Percentiles rank a stretch among this genome's conserved stretches.
phyloP scores from a whole-genome alignment of 2,888 invertebrate genomes.

The Aleiodes testaceus region DNA sequence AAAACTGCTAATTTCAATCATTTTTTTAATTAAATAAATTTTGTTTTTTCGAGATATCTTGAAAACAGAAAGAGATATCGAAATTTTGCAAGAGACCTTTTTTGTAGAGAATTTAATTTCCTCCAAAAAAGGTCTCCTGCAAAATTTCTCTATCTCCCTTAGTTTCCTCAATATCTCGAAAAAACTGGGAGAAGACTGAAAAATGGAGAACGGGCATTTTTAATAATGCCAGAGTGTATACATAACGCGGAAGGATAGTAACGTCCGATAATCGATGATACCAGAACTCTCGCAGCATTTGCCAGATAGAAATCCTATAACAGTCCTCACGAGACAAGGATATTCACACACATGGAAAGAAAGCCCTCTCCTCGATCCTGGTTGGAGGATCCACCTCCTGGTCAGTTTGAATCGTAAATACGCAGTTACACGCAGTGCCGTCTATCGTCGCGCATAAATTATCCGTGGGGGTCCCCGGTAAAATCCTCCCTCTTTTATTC shows the following conservation, averaged over 20 bases:
- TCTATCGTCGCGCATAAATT: conserved; percentile 39
- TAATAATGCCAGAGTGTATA: neutral
- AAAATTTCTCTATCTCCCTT: no score
- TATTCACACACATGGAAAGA: neutral
- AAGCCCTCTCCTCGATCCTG: conserved; percentile 13
- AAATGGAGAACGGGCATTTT: no score
- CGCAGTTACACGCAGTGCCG: conserved; percentile 29
- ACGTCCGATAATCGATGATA: conserved; percentile 30
- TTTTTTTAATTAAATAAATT: no score
- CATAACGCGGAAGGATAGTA: conserved; percentile 28
- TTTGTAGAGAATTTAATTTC: no score
- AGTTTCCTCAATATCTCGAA: no score
- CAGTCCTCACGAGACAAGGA: conserved; percentile 17
- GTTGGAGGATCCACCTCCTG: conserved; percentile 24
- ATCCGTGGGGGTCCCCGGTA: conserved; percentile 20
- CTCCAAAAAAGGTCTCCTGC: no score
- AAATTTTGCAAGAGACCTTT: no score
- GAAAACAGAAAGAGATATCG: no score
- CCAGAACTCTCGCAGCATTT: conserved; percentile 26
- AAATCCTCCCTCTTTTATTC: neutral
- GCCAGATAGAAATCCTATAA: conserved; percentile 30
- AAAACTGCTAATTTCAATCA: no score
- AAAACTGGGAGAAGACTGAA: no score
- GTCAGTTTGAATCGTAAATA: conserved; percentile 36
- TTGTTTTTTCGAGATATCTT: no score